Evolutionary conservation across 2,797 vertebrate genomes (phyloP), one percentile per base, ranked within the genome.

Genomic region (Macroramphosus scolopax): DNA sequence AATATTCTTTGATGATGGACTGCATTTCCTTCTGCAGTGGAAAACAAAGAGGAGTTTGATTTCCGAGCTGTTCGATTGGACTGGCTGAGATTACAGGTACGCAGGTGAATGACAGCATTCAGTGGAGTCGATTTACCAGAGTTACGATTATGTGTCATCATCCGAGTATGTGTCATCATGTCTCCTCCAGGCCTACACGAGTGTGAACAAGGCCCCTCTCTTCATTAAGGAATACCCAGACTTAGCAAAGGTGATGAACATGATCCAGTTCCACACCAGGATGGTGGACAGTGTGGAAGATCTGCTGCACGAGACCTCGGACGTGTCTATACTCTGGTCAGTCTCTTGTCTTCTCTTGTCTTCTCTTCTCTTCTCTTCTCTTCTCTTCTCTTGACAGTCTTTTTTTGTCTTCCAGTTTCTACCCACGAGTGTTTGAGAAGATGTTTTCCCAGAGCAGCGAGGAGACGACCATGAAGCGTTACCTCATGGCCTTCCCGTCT

Each of bases 1-100:
- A 1, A 15, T 1, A 10, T 17, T 15, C 3, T 29, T 17, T 31
- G 16, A 17, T 29, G 1, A 26, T 11, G 3, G 1, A 32, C 48
- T 34, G 0, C 0, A 14, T 38, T 72, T 54, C 11, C n/a, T 26
- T 44, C 45, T 55, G 1, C 81, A 97, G 95, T 88, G 52, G 90
- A 94, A 1, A 88, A 81, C 14, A 91, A 89, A 53, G 90, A 93
- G 50, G 83, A 88, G 56, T 93, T 96, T 63, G 91, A 96, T 44
- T 92, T 98, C 56, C 81, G 72, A 8, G 89, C 89, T 1, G 67
- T 96, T 7, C 91, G 95, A 67, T 47, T 98, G 61, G 95, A 98
- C 75, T 97, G 95, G 95, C 85, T 97, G 44, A 88, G 95, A 47
- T 63, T 97, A 54, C 95, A 97, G 93, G 95, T 97, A 71, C 28